Evolutionary conservation across 35 echinoderm and acorn worm species (phyloP), one percentile per base, ranked within the genome.

Genomic region (Anneissia japonica): DNA sequence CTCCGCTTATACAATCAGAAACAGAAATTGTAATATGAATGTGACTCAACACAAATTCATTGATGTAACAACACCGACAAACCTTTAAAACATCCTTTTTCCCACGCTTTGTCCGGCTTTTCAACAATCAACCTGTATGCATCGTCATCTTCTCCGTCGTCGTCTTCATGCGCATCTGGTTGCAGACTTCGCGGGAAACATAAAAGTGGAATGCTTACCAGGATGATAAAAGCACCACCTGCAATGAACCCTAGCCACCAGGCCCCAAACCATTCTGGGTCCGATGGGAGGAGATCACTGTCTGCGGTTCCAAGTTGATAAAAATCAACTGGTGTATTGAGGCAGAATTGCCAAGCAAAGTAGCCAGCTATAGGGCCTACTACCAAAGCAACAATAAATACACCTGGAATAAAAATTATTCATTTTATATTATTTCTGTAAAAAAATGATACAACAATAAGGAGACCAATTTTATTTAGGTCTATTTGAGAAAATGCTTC

Each of bases 191-290:
- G 6, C 21, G 91, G 91, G 77, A 89, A 89, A 16, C 84, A 28
- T 32, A 89, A 89, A 31, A 85, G 46, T 30, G 91, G 91, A 0
- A 93, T 32, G 14, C 38, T 33, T 31, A 79, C 3, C 11, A 85
- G 19, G 3, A 79, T 34, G 16, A 88, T 31, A 0, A 85, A n/a
- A 9, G 19, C 56, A 13, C 86, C 91, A n/a, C 55, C 77, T n/a
- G 89, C 36, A 28, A 93, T 33, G 38, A 88, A 93, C 7, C 91
- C 91, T 23, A 89, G 38, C 91, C 91, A 93, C 91, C 91, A 93
- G 23, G 91, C 91, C 6, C 91, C 91, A 10, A 85, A 19, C 86
- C 86, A 93, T 29, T 35, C 39, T 0, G 91, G 82, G 81, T 93
- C 91, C 13, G 32, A 3, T 46, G 39, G 77, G 35, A 12, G 41